These are phyloP conservation scores for Onychomys arenicola DNA, from an alignment of 2,797 vertebrate species.

Conservation along the genomic window DNA sequence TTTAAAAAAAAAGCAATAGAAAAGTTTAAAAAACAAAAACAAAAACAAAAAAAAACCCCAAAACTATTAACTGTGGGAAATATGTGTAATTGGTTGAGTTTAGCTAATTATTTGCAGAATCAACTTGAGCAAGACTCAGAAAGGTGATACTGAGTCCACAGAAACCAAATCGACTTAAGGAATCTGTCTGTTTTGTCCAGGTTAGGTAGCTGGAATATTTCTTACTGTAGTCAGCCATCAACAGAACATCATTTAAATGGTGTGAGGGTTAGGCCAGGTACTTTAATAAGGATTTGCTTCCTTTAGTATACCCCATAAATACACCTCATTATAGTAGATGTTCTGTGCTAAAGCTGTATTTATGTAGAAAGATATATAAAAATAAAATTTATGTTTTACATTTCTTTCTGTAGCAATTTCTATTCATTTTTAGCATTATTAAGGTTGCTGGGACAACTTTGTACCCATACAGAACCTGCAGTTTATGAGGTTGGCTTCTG, in stretches of 20 bases:
- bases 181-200: slow-evolving; percentile 63
- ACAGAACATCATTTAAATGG: slow-evolving; percentile 78
- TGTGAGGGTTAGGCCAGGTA: slow-evolving; percentile 77
- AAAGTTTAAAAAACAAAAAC: slow-evolving; percentile 35
- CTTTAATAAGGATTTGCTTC: slow-evolving; percentile 81
- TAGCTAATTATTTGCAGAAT: slow-evolving; percentile 71
- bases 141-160: slow-evolving; percentile 72
- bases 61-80: slow-evolving; percentile 69
- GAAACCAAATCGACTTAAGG: slow-evolving; percentile 75
- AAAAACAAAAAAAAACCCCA: slow-evolving; percentile 70
- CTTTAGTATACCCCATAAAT: slow-evolving; percentile 74
- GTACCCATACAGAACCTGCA: slow-evolving; percentile 79
- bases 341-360: slow-evolving; percentile 81
- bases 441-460: slow-evolving; percentile 86
- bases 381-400: slow-evolving; percentile 81
- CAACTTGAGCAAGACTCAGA: slow-evolving; percentile 66
- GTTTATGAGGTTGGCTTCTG: slow-evolving; percentile 62
- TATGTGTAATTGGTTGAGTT: slow-evolving; percentile 51
- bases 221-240: slow-evolving; percentile 84
- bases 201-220: slow-evolving; percentile 71
- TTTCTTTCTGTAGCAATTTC: slow-evolving; percentile 85
- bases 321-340: slow-evolving; percentile 79
- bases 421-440: slow-evolving; percentile 81
- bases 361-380: slow-evolving; percentile 81
- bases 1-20: slow-evolving; percentile 79